Evolutionary conservation across 2,113 vertebrate genomes (phyloP), one percentile per base, ranked within the genome.

Genomic region (Epinephelus cyanopodus): DNA sequence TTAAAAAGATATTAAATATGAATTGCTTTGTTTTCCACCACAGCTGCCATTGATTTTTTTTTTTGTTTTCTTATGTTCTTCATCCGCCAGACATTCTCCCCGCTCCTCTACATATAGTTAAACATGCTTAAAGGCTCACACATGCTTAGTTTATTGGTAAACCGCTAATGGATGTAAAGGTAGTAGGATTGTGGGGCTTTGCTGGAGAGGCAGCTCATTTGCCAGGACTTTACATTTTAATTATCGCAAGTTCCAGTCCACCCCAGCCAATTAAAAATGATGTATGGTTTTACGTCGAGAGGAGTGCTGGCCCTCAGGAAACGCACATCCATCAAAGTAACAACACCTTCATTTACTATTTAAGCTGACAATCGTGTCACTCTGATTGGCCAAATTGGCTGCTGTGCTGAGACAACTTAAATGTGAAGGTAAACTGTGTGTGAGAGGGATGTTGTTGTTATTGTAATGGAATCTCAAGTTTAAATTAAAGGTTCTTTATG

Each of bases 251-350:
- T 94, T 75, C 56, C 94, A 89, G 93, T 94, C 91, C 79, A 88
- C 81, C 78, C 89, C 89, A 75, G 82, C 95, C 96, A 96, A 96
- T 97, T 97, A 97, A 95, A 95, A 95, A 94, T 97, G 95, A 97
- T 97, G 94, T 93, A 97, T 96, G 92, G 89, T 86, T 92, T 90
- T 90, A 90, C 92, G 85, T 93, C 79, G 47, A 92, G 93, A 95
- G 83, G 87, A 86, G 85, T 53, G 64, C 82, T 71, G 81, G 6
- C 89, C 93, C 83, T 93, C 81, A 92, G 92, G 82, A 90, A 94
- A 92, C 91, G 67, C 90, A 92, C 93, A 94, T 95, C 92, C 92
- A 95, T 96, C 93, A 95, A 86, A 47, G 85, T 78, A 85, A 93
- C 88, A 95, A 90, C 83, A 84, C 75, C 78, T 91, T 94, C 89